Conservation (phyloP, 2,888 invertebrate genomes). For the Eristalis intricaria region DNA sequence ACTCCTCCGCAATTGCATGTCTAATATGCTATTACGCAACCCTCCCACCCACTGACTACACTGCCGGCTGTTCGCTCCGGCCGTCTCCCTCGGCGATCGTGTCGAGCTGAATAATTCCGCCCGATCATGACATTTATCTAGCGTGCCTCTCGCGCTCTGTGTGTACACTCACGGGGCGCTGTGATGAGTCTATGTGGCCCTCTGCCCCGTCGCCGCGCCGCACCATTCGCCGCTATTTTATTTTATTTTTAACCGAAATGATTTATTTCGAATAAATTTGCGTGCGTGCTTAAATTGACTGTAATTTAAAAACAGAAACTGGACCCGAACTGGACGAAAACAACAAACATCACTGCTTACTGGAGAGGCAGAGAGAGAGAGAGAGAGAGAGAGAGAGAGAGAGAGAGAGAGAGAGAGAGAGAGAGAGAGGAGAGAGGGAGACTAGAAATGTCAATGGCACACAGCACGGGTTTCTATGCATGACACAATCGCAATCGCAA, state of each 20-base stretch:
- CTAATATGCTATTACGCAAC: constrained; percentile 46
- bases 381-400: background rate
- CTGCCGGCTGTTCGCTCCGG: background rate
- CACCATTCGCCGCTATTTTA: background rate
- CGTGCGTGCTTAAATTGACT: constrained; percentile 47
- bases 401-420: background rate
- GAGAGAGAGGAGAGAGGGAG: background rate
- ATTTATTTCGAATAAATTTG: constrained; percentile 62
- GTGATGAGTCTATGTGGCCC: background rate
- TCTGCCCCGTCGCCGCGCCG: background rate
- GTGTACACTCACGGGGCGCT: background rate
- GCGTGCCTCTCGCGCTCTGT: background rate
- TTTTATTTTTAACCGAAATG: constrained; percentile 39
- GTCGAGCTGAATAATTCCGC: constrained; percentile 19
- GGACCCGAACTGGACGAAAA: background rate
- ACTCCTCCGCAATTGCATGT: constrained; percentile 45
- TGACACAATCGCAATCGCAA: background rate
- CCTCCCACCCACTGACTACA: background rate
- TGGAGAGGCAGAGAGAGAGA: background rate
- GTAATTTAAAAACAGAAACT: constrained; percentile 22
- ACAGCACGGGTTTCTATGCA: background rate
- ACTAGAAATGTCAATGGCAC: constrained; percentile 46
- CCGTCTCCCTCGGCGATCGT: background rate
- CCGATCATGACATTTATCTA: constrained; percentile 60
- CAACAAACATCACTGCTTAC: background rate